Percentiles rank a stretch among this genome's conserved stretches.
These are phyloP conservation scores for Eristalis arbustorum DNA, from an alignment of 2,888 invertebrate species.

Conservation along the genomic window DNA sequence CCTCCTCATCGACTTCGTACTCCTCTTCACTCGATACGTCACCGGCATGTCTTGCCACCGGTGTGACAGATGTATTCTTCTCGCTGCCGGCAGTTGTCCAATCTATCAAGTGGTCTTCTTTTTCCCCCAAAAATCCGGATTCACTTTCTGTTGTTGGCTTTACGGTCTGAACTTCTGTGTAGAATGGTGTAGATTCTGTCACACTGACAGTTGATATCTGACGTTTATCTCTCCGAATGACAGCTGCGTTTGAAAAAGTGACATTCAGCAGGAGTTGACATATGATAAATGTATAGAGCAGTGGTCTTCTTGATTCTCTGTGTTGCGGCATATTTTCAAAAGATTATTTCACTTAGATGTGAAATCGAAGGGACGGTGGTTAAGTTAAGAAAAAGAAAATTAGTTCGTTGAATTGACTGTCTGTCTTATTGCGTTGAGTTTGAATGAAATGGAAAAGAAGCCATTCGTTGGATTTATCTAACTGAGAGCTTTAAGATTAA, in stretches of 20 bases:
- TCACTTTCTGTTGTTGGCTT: not conserved
- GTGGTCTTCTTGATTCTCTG: conserved; percentile 8
- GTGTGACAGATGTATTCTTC: not conserved
- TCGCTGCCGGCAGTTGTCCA: not conserved
- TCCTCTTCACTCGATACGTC: not conserved
- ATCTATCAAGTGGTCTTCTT: conserved; percentile 13
- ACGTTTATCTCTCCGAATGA: conserved; percentile 40
- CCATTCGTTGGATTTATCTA: conserved; percentile 15
- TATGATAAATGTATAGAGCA: conserved; percentile 8
- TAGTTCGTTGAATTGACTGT: not conserved
- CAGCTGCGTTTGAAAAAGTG: conserved; percentile 39
- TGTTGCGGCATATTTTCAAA: conserved; percentile 37
- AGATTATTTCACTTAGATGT: not conserved
- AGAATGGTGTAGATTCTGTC: not conserved
- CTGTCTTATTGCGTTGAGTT: not conserved
- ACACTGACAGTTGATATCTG: conserved; percentile 28
- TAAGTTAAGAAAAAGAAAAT: not conserved
- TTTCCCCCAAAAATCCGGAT: not conserved
- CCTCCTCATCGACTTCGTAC: not conserved
- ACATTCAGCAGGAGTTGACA: conserved; percentile 30
- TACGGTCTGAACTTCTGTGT: not conserved
- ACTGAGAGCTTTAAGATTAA: not conserved
- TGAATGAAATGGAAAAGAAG: not conserved
- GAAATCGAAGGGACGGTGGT: not conserved
- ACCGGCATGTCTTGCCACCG: not conserved